Evolutionary conservation across 64 coral and sea anemone species (phyloP).

Genomic region (Dendronephthya gigantea): DNA sequence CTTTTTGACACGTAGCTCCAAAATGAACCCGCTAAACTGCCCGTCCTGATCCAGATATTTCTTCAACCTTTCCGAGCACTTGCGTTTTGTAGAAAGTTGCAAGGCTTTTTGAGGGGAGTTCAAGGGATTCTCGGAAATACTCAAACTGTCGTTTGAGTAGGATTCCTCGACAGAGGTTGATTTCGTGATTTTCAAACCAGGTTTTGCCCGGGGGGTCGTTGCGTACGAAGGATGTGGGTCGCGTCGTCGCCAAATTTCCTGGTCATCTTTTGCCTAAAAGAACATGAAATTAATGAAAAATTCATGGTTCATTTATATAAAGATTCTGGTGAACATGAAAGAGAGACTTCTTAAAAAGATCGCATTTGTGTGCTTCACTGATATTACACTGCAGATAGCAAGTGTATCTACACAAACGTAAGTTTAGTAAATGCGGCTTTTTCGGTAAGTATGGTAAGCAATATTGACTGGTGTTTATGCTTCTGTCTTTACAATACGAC

Average conservation of each 20-base stretch:
- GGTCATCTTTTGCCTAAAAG: neutral
- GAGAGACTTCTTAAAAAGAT: too few species aligned
- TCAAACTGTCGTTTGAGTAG: neutral
- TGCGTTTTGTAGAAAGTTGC: neutral
- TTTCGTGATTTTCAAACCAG: neutral
- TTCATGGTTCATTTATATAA: too few species aligned
- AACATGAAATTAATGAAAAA: too few species aligned
- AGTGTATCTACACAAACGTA: too few species aligned
- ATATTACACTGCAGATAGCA: too few species aligned
- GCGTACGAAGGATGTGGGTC: neutral
- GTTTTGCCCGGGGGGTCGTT: neutral
- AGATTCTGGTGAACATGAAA: too few species aligned
- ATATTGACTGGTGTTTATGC: too few species aligned
- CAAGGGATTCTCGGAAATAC: neutral
- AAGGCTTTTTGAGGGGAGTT: neutral
- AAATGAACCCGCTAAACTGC: neutral
- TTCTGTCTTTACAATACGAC: too few species aligned
- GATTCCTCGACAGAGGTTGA: neutral
- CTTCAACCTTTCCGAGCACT: conserved; percentile 5
- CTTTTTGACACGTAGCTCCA: neutral
- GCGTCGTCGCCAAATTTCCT: neutral
- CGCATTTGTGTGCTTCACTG: too few species aligned
- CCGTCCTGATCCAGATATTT: neutral
- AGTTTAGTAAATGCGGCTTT: too few species aligned
- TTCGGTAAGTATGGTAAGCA: too few species aligned